Evolutionary conservation across 2,888 invertebrate genomes (phyloP).

Genomic region (Anaspis maculata): DNA sequence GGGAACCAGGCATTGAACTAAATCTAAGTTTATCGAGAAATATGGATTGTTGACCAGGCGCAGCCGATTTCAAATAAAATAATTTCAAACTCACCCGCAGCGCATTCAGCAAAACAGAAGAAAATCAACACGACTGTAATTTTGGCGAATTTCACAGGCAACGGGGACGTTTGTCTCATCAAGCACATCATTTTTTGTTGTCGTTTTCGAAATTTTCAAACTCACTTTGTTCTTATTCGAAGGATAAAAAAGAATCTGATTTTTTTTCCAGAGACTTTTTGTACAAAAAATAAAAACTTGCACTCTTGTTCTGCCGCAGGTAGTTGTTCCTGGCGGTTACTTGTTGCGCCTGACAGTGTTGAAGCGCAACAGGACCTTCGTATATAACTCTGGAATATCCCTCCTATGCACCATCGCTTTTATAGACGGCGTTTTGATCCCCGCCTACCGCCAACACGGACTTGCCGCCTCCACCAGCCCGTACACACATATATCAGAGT

Average conservation of each 20-base stretch:
- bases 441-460: constrained; percentile 24
- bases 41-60: too few relatives aligned
- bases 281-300: too few relatives aligned
- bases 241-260: too few relatives aligned
- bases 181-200: too few relatives aligned
- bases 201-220: too few relatives aligned
- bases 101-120: constrained; percentile 51
- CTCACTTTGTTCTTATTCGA: too few relatives aligned
- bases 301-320: too few relatives aligned
- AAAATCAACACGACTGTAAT: constrained; percentile 47
- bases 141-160: constrained; percentile 31
- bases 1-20: too few relatives aligned
- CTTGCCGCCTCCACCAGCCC: constrained; percentile 16
- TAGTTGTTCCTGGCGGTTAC: constrained; percentile 2
- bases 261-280: too few relatives aligned
- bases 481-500: too few relatives aligned
- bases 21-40: too few relatives aligned
- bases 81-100: constrained; percentile 49
- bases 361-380: constrained; percentile 17
- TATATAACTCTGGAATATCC: constrained; percentile 16
- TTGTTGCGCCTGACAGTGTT: constrained; percentile 11
- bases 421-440: constrained; percentile 18
- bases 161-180: constrained; percentile 13
- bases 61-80: too few relatives aligned
- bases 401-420: constrained; percentile 18